Percentiles rank a stretch among this genome's conserved stretches.
Evolutionary conservation across 2,797 vertebrate species (phyloP).

Genomic region (Momotus momota): DNA sequence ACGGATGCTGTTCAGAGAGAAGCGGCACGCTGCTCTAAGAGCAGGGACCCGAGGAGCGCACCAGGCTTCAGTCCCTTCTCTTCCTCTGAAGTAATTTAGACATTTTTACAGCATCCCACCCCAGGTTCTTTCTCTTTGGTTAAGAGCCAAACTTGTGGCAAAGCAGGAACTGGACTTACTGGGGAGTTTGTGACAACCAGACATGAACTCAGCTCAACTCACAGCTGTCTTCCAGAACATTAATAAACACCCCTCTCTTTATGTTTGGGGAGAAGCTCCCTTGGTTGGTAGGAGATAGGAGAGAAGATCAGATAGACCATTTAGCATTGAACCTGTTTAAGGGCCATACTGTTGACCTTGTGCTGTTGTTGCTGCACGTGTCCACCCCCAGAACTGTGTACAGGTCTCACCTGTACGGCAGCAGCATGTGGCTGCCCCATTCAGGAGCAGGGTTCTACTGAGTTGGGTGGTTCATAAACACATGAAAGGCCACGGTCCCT

Average conservation of each 20-base stretch:
- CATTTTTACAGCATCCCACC: neutral
- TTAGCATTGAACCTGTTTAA: neutral
- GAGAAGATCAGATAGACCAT: neutral
- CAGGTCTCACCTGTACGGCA: neutral
- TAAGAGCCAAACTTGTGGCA: neutral
- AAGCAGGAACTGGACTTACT: neutral
- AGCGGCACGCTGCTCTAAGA: neutral
- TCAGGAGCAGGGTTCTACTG: neutral
- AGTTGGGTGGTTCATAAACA: neutral
- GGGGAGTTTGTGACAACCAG: neutral
- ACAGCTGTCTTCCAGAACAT: neutral
- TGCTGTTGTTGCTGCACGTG: neutral
- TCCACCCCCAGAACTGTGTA: neutral
- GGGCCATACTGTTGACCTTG: neutral
- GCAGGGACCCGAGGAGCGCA: neutral
- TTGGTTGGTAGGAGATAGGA: neutral
- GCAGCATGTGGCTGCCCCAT: neutral
- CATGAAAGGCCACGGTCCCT: constrained; percentile 6
- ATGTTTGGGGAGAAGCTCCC: neutral
- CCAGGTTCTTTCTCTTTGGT: neutral
- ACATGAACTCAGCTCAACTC: neutral
- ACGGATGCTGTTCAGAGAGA: neutral
- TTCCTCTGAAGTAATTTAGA: neutral
- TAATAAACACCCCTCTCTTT: too few relatives aligned
- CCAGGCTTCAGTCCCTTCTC: neutral